Evolutionary conservation across 2,888 invertebrate species (phyloP).

Genomic region (Eilema griseolum): DNA sequence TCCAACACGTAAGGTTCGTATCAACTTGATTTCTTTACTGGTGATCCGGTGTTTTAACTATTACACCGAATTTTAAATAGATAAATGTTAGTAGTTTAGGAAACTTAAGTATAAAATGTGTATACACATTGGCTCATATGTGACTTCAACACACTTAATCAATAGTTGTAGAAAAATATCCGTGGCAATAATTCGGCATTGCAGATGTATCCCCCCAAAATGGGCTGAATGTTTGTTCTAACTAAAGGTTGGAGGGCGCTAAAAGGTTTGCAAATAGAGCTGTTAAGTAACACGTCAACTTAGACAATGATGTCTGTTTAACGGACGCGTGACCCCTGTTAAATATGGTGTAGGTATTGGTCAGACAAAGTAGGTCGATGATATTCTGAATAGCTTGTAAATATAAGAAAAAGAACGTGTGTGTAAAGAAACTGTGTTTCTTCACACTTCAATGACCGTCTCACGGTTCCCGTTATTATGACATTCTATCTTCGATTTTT

Average conservation of each 20-base stretch:
- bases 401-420: constrained; percentile 6
- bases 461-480: constrained; percentile 4
- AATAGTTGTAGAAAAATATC: neutral
- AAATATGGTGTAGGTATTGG: constrained; percentile 37
- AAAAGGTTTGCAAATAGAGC: constrained; percentile 84
- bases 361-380: constrained; percentile 39
- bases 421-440: constrained; percentile 7
- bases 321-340: constrained; percentile 63
- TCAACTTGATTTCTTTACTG: too few species aligned
- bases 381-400: constrained; percentile 14
- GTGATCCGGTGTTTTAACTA: too few species aligned
- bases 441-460: constrained; percentile 9
- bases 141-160: too few species aligned
- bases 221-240: constrained; percentile 69
- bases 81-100: too few species aligned
- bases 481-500: neutral
- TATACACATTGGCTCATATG: neutral
- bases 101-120: too few species aligned
- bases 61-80: too few species aligned
- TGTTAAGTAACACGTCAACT: constrained; percentile 81
- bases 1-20: too few species aligned
- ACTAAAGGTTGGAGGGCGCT: constrained; percentile 77
- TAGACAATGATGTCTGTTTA: constrained; percentile 80
- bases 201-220: constrained; percentile 48
- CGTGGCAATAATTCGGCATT: constrained; percentile 16